A percentile compares a stretch with the other conserved stretches of the same genome.
Evolutionary conservation across 2,797 vertebrate species (phyloP).

Genomic region (Gymnodraco acuticeps): DNA sequence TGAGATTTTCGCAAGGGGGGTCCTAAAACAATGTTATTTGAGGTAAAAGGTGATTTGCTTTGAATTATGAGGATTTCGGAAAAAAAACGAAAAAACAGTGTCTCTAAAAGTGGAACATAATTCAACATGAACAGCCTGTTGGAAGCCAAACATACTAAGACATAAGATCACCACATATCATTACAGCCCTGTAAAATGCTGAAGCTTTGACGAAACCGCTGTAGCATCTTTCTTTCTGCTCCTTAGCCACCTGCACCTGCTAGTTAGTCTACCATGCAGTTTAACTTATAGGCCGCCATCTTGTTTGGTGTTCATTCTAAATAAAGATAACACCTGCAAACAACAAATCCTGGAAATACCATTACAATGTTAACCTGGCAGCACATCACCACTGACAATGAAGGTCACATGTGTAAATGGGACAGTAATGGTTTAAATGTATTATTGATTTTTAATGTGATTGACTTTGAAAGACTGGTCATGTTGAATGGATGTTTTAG

Average conservation of each 20-base stretch:
- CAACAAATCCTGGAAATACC: conserved; percentile 1
- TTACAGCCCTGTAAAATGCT: not conserved
- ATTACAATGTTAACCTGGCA: not conserved
- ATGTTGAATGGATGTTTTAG: not conserved
- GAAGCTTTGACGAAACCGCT: not conserved
- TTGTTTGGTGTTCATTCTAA: conserved; percentile 4
- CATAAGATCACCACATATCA: not conserved
- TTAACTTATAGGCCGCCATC: conserved; percentile 4
- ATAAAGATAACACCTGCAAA: conserved; percentile 32
- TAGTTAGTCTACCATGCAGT: not conserved
- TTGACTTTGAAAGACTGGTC: not conserved
- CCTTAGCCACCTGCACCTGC: conserved; percentile 27
- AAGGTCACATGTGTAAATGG: not conserved
- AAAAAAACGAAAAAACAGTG: not conserved
- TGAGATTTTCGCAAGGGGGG: not conserved
- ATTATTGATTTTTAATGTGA: not conserved
- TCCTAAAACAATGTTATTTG: not conserved
- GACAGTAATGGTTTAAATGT: not conserved
- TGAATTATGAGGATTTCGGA: not conserved
- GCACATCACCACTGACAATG: not conserved
- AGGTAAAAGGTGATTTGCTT: not conserved
- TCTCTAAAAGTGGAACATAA: not conserved
- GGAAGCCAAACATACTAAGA: not conserved
- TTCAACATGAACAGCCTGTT: not conserved
- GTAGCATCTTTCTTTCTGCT: conserved; percentile 8